phyloP scores from a whole-genome alignment of 2,113 vertebrate genomes.

The Conger conger region DNA sequence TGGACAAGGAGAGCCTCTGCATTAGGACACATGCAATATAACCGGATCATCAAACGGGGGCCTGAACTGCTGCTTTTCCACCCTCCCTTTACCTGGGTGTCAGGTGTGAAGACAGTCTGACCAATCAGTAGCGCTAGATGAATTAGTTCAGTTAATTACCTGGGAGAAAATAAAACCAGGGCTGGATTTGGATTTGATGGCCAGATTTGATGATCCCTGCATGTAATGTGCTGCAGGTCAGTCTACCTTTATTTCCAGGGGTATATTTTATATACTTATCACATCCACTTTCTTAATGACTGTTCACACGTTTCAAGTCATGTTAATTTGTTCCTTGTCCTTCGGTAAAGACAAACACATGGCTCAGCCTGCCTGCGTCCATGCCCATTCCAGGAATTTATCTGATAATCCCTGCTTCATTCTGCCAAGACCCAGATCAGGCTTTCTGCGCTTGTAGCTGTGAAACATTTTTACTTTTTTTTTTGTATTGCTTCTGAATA shows the following conservation, averaged over 20 bases:
- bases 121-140: no score
- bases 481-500: neutral
- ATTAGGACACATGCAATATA: neutral
- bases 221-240: neutral
- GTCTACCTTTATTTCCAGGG: neutral
- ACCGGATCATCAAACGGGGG: no score
- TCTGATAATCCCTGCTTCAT: neutral
- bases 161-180: no score
- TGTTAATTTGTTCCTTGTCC: neutral
- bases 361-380: neutral
- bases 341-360: neutral
- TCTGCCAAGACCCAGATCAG: neutral
- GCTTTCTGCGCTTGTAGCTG: neutral
- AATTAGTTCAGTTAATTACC: no score
- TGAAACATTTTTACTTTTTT: neutral
- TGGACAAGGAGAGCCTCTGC: neutral
- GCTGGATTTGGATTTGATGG: no score
- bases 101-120: no score
- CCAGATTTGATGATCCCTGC: no score
- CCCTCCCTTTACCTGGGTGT: no score
- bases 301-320: neutral
- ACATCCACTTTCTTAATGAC: neutral
- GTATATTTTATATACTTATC: neutral
- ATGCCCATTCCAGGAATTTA: neutral
- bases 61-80: no score